phyloP scores from a whole-genome alignment of 2,888 invertebrate genomes.

The Cheilosia vulpina region DNA sequence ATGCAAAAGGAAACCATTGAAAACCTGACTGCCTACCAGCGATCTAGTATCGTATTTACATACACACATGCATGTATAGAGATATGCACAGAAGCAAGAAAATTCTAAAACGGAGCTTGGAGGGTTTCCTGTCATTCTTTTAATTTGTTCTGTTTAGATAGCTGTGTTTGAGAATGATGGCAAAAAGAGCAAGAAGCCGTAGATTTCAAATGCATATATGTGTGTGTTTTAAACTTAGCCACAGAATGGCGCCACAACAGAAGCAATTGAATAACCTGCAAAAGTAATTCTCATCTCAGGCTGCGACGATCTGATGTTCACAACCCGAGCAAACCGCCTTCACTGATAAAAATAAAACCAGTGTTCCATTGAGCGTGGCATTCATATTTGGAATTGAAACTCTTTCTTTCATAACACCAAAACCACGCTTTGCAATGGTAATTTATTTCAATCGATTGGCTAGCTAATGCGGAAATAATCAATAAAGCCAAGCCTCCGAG shows the following conservation, averaged over 20 bases:
- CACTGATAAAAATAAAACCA: no score
- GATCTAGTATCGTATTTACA: constrained; percentile 5
- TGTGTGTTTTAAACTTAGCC: neutral
- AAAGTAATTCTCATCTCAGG: no score
- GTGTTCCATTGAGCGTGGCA: no score
- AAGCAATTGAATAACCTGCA: no score
- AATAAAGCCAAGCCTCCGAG: neutral
- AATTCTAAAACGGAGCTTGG: constrained; percentile 61
- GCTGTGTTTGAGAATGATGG: constrained; percentile 1
- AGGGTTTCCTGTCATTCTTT: constrained; percentile 60
- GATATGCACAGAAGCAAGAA: constrained; percentile 43
- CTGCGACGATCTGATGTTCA: no score
- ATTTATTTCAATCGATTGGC: neutral
- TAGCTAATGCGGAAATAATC: constrained; percentile 11
- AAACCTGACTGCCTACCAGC: constrained; percentile 46
- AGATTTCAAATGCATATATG: constrained; percentile 16
- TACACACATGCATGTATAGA: neutral
- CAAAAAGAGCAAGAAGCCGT: constrained; percentile 57
- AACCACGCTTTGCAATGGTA: neutral
- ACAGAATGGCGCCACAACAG: no score
- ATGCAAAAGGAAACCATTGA: constrained; percentile 60
- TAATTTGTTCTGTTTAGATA: constrained; percentile 1
- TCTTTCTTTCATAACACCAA: neutral
- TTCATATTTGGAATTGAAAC: neutral
- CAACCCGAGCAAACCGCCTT: no score